Conservation (phyloP, 2,113 vertebrate genomes). For the Xenopus borealis region DNA sequence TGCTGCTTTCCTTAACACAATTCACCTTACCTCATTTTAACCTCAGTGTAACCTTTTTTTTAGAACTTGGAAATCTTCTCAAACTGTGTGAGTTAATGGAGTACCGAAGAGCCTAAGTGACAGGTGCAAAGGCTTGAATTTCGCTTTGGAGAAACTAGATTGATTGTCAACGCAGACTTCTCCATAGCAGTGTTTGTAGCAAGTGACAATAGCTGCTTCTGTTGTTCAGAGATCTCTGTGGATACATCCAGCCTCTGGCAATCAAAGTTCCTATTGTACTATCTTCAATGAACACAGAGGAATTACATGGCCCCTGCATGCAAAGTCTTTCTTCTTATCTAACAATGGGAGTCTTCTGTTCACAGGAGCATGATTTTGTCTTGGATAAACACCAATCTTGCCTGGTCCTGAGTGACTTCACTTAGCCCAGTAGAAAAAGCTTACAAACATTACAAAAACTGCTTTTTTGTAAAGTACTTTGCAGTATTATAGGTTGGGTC, state of each 20-base stretch:
- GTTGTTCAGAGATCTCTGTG: slow-evolving; percentile 21
- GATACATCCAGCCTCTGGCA: slow-evolving; percentile 23
- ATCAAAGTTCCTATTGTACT: slow-evolving; percentile 34
- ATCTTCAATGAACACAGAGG: slow-evolving; percentile 20
- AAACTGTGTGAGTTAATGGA: background rate
- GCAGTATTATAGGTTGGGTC: no score
- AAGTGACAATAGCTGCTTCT: slow-evolving; percentile 11
- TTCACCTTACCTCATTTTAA: no score
- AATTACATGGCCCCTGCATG: slow-evolving; percentile 29
- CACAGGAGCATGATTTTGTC: background rate
- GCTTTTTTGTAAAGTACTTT: no score
- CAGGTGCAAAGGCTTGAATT: background rate
- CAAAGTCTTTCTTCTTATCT: slow-evolving; percentile 28
- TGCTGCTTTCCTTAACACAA: no score
- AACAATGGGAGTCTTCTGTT: slow-evolving; percentile 20
- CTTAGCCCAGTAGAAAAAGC: slow-evolving; percentile 6
- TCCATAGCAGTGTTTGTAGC: slow-evolving; percentile 4
- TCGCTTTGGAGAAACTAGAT: background rate
- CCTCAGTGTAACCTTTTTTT: background rate
- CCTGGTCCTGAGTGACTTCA: slow-evolving; percentile 10
- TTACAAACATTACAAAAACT: no score
- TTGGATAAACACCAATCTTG: slow-evolving; percentile 4
- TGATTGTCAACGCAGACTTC: background rate
- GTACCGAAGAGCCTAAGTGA: background rate
- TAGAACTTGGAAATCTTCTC: background rate